phyloP scores from a whole-genome alignment of 35 echinoderm and acorn worm species.

The Chiridota heheva region DNA sequence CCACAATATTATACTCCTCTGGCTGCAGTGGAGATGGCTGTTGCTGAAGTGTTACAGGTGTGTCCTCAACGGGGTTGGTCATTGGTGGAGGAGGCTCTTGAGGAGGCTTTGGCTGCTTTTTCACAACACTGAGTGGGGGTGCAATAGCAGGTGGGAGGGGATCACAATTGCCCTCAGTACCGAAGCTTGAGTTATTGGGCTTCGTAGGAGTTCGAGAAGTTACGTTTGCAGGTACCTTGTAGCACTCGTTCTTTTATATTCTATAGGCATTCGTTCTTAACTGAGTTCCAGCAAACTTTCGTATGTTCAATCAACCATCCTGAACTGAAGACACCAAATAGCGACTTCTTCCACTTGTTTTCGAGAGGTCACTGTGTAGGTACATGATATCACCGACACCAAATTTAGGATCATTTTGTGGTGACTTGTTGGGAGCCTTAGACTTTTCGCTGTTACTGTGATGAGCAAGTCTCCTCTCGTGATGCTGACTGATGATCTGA shows the following conservation, averaged over 20 bases:
- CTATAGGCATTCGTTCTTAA: slow-evolving; percentile 40
- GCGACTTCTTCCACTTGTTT: slow-evolving; percentile 13
- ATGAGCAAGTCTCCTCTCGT: slow-evolving; percentile 27
- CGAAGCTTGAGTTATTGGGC: neutral
- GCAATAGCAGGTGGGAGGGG: neutral
- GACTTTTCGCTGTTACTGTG: slow-evolving; percentile 38
- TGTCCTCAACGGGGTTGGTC: too few relatives aligned
- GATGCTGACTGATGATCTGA: slow-evolving; percentile 39
- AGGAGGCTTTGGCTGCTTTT: too few relatives aligned
- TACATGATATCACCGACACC: slow-evolving; percentile 61
- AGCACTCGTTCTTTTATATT: slow-evolving; percentile 46
- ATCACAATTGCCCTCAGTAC: neutral
- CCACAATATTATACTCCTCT: too few relatives aligned
- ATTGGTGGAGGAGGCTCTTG: too few relatives aligned
- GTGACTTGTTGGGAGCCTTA: neutral
- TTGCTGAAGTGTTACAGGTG: too few relatives aligned
- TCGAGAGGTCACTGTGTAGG: slow-evolving; percentile 55
- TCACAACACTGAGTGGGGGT: neutral
- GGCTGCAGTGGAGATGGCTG: too few relatives aligned
- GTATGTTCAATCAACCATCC: slow-evolving; percentile 52
- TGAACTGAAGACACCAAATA: slow-evolving; percentile 45
- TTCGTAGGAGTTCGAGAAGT: neutral
- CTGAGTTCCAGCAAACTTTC: slow-evolving; percentile 60
- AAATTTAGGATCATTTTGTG: neutral
- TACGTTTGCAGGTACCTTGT: slow-evolving; percentile 17